Conservation (phyloP, 64 coral and sea anemone genomes). For the Dendronephthya gigantea region DNA sequence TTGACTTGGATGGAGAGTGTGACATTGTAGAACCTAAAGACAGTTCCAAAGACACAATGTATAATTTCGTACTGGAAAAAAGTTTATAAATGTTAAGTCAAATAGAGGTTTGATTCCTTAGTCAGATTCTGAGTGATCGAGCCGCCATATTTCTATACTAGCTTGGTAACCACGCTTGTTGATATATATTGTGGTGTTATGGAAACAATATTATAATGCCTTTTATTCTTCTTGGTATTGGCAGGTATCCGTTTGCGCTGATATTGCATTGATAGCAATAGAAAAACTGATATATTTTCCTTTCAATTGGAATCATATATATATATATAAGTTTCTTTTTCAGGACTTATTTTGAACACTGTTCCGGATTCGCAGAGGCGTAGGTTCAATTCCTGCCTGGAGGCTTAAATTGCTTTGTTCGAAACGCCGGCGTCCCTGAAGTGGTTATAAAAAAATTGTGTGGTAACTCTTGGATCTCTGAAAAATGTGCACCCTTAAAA, state of each 20-base stretch:
- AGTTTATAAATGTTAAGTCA: background rate
- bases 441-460: too few species aligned
- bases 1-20: background rate
- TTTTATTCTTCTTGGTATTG: background rate
- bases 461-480: too few species aligned
- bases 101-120: too few species aligned
- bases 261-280: too few species aligned
- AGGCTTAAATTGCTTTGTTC: too few species aligned
- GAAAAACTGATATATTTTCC: too few species aligned
- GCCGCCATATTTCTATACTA: background rate
- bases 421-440: too few species aligned
- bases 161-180: constrained; percentile 5
- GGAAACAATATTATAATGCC: background rate
- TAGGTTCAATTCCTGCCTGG: too few species aligned
- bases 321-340: background rate
- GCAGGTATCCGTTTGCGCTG: background rate
- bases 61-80: background rate
- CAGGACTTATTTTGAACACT: too few species aligned
- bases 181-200: background rate
- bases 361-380: too few species aligned
- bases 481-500: too few species aligned
- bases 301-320: background rate
- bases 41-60: background rate
- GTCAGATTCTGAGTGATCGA: too few species aligned
- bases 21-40: background rate